Conservation (phyloP, 2,888 invertebrate species). For the Ryuthela nishihirai region DNA sequence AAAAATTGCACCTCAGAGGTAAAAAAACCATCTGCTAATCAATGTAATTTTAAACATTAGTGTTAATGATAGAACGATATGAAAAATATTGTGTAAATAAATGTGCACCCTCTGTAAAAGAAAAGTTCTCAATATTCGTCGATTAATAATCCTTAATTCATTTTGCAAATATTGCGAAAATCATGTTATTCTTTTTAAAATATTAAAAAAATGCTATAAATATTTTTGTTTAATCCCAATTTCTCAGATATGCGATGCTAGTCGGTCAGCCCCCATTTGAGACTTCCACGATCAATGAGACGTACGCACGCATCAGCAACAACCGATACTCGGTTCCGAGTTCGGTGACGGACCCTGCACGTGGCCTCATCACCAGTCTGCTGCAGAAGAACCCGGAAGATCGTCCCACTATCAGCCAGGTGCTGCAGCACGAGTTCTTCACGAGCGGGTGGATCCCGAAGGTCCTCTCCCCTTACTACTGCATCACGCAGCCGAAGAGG, state of each 20-base stretch:
- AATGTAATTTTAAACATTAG: no score
- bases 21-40: no score
- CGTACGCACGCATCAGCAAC: conserved; percentile 56
- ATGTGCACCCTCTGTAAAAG: no score
- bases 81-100: no score
- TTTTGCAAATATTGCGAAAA: no score
- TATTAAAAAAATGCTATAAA: no score
- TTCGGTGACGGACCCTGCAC: conserved; percentile 50
- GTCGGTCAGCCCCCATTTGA: conserved; percentile 62
- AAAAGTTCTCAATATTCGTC: no score
- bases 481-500: conserved; percentile 54
- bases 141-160: no score
- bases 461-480: conserved; percentile 55
- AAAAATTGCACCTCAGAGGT: no score
- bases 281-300: conserved; percentile 58
- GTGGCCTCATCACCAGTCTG: conserved; percentile 69
- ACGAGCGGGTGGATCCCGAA: conserved; percentile 54
- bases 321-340: conserved; percentile 53
- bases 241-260: conserved; percentile 58
- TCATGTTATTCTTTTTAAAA: no score
- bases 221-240: no score
- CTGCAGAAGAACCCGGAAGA: conserved; percentile 75
- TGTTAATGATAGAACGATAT: no score
- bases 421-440: conserved; percentile 66
- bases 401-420: conserved; percentile 72